These are phyloP conservation scores for Helicoverpa armigera DNA, from an alignment of 1,140 invertebrate genomes.

Conservation along the genomic window DNA sequence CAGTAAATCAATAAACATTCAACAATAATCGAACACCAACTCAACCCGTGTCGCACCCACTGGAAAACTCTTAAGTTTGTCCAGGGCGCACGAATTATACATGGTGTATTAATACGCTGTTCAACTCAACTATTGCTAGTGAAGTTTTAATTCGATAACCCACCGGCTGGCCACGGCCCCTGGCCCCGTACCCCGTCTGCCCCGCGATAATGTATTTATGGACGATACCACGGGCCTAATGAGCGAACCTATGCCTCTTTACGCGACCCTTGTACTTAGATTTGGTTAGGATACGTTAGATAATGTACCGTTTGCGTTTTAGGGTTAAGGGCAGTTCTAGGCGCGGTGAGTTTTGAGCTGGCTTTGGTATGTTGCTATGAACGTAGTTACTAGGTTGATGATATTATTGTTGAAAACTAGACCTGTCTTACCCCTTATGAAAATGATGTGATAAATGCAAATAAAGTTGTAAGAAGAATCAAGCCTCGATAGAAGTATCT, in stretches of 20 bases:
- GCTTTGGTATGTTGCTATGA: too few species aligned
- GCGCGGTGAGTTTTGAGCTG: too few species aligned
- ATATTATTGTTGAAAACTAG: neutral
- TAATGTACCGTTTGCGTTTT: conserved; percentile 36
- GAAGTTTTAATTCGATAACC: conserved; percentile 86
- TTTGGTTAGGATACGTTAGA: conserved; percentile 49
- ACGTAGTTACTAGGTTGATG: too few species aligned
- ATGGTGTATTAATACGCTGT: conserved; percentile 85
- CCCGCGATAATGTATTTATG: conserved; percentile 84
- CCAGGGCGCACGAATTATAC: conserved; percentile 83
- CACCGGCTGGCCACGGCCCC: conserved; percentile 61
- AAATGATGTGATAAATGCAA: too few species aligned
- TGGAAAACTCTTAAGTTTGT: conserved; percentile 73
- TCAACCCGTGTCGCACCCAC: conserved; percentile 51
- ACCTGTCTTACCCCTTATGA: neutral
- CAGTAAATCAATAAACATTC: too few species aligned
- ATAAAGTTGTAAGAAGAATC: neutral
- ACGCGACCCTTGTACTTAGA: conserved; percentile 69
- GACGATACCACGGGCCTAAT: conserved; percentile 83
- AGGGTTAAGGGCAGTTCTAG: conserved; percentile 1
- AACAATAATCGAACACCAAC: neutral
- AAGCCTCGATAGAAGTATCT: neutral
- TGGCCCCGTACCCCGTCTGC: conserved; percentile 51
- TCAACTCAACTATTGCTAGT: conserved; percentile 84
- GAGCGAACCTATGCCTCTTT: conserved; percentile 79